A percentile compares a stretch with the other conserved stretches of the same genome.
phyloP scores from a whole-genome alignment of 2,113 vertebrate genomes.

The Gallinago paraguaiae region DNA sequence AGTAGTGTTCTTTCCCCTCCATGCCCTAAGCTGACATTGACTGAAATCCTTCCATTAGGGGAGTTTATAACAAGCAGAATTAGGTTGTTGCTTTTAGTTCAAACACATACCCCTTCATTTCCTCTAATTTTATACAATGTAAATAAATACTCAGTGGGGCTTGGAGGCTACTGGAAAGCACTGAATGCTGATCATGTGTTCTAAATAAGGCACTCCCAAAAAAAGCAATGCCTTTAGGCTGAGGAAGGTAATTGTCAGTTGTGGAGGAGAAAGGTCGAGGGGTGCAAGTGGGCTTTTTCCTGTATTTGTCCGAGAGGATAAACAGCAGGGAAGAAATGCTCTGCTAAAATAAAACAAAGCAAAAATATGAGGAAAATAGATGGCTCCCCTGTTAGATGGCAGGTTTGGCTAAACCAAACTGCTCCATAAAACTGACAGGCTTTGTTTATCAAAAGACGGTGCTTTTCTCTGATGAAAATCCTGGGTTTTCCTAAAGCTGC shows the following conservation, averaged over 20 bases:
- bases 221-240: conserved; percentile 78
- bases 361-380: conserved; percentile 51
- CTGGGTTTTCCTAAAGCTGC: not conserved
- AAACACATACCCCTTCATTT: conserved; percentile 79
- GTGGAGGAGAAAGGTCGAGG: conserved; percentile 74
- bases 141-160: conserved; percentile 78
- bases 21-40: conserved; percentile 63
- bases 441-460: not conserved
- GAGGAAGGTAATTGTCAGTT: conserved; percentile 75
- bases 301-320: conserved; percentile 77
- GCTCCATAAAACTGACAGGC: not conserved
- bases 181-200: conserved; percentile 75
- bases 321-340: conserved; percentile 70
- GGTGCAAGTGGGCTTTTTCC: conserved; percentile 83
- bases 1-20: conserved; percentile 21
- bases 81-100: conserved; percentile 64
- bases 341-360: conserved; percentile 59
- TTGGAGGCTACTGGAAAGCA: conserved; percentile 76
- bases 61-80: conserved; percentile 50
- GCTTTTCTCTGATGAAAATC: not conserved
- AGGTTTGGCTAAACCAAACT: conserved; percentile 58
- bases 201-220: conserved; percentile 78
- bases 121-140: conserved; percentile 80
- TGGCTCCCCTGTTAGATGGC: not conserved
- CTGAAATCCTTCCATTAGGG: conserved; percentile 71